A percentile compares a stretch with the other conserved stretches of the same genome.
Evolutionary conservation across 2,888 invertebrate species (phyloP).

Genomic region (Acleris laterana): DNA sequence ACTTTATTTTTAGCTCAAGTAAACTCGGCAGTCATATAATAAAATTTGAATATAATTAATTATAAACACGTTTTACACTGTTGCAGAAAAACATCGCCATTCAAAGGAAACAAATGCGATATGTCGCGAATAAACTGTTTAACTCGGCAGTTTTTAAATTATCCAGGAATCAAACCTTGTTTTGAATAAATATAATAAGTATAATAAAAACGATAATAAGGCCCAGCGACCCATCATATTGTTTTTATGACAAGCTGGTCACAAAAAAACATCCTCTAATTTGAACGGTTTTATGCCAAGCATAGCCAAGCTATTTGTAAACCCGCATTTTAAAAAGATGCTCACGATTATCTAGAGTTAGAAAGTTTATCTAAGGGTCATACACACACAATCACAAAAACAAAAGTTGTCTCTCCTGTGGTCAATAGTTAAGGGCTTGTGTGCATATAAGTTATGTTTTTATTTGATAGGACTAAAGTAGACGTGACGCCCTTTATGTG

Average conservation of each 20-base stretch:
- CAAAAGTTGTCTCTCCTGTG: too few relatives aligned
- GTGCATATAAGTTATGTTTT: too few relatives aligned
- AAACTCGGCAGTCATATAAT: too few relatives aligned
- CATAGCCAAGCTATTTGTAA: conserved; percentile 17
- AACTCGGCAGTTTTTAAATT: conserved; percentile 56
- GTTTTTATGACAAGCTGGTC: conserved; percentile 63
- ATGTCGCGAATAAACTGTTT: conserved; percentile 55
- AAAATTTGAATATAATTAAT: too few relatives aligned
- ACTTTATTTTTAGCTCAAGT: too few relatives aligned
- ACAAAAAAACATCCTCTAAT: conserved; percentile 62
- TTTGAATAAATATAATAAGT: conserved; percentile 35
- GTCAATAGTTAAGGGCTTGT: too few relatives aligned
- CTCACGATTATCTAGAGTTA: background rate
- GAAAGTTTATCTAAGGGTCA: too few relatives aligned
- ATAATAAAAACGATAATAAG: conserved; percentile 50
- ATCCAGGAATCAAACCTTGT: conserved; percentile 54
- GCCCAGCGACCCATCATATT: conserved; percentile 55
- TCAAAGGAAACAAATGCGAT: conserved; percentile 23
- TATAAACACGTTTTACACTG: too few relatives aligned
- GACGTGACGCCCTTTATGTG: too few relatives aligned
- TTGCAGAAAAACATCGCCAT: too few relatives aligned
- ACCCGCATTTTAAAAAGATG: conserved; percentile 22
- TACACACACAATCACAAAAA: too few relatives aligned
- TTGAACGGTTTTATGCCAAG: conserved; percentile 51
- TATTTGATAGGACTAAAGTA: too few relatives aligned